Percentiles rank a stretch among this genome's conserved stretches.
Conservation (phyloP, 2,113 vertebrate species). For the Oxygymnocypris stewartii region DNA sequence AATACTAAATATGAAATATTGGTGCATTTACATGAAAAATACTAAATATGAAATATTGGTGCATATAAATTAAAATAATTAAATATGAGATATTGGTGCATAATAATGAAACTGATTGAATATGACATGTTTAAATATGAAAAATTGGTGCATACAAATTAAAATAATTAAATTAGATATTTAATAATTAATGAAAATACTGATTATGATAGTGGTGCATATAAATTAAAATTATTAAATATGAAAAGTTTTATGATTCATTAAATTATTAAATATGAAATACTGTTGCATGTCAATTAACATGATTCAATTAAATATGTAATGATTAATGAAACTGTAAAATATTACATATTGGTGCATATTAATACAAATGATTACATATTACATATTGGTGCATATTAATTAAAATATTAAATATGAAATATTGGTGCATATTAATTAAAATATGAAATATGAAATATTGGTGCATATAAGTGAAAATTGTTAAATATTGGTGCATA, state of each 20-base stretch:
- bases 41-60: background rate
- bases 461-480: background rate
- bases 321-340: background rate
- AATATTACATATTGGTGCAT: too few species aligned
- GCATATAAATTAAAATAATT: background rate
- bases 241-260: background rate
- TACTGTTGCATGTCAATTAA: too few species aligned
- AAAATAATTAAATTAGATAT: background rate
- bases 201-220: background rate
- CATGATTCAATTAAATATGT: background rate
- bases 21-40: too few species aligned
- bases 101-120: background rate
- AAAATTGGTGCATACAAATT: background rate
- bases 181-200: background rate
- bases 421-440: too few species aligned
- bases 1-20: background rate
- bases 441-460: background rate
- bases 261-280: background rate
- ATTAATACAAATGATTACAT: too few species aligned
- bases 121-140: background rate
- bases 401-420: too few species aligned
- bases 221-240: background rate
- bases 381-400: too few species aligned
- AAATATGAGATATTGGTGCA: background rate
- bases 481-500: background rate